Conservation (phyloP, 2,113 vertebrate species). For the Smithornis capensis region DNA sequence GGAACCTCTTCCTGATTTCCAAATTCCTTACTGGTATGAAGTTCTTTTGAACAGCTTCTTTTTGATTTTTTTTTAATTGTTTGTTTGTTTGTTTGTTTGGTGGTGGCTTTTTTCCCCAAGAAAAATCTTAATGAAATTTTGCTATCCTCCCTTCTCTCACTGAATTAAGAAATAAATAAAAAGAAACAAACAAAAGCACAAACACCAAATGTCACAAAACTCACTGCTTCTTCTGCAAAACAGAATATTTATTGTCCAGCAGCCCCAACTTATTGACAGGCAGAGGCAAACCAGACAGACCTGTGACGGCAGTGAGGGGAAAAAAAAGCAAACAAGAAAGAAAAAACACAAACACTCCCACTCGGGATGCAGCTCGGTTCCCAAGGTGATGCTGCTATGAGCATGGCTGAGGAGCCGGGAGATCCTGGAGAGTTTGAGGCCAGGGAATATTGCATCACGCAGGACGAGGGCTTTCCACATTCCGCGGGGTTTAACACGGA, state of each 20-base stretch:
- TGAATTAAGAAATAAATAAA: neutral
- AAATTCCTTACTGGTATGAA: neutral
- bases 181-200: neutral
- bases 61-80: neutral
- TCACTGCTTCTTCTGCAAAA: neutral
- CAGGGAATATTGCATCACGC: neutral
- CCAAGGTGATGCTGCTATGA: neutral
- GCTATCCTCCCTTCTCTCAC: neutral
- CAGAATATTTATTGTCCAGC: constrained; percentile 12
- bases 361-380: neutral
- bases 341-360: neutral
- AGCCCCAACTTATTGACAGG: constrained; percentile 16
- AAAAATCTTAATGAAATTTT: neutral
- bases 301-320: neutral
- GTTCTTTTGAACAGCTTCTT: neutral
- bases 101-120: neutral
- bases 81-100: neutral
- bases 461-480: neutral
- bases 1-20: neutral
- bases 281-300: constrained; percentile 48
- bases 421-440: fast-evolving
- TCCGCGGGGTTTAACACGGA: fast-evolving
- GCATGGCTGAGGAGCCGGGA: fast-evolving
- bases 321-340: neutral
- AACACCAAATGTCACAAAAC: constrained; percentile 27